Percentiles rank a stretch among this genome's conserved stretches.
phyloP scores from a whole-genome alignment of 2,888 invertebrate genomes.

The Nezara viridula region DNA sequence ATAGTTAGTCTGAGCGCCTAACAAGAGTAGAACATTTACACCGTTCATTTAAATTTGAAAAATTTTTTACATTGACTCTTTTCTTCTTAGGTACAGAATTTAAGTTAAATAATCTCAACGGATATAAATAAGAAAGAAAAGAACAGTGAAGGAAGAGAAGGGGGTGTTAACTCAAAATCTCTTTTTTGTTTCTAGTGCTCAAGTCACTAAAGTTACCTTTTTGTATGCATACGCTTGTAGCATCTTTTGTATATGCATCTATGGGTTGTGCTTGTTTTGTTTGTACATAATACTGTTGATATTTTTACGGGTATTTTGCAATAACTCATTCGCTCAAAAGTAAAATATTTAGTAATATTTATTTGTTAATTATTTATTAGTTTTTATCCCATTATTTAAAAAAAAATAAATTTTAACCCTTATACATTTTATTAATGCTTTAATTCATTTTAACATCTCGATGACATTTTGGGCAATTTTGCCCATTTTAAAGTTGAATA shows the following conservation, averaged over 20 bases:
- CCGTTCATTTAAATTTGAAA: too few relatives aligned
- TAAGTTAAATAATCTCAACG: not conserved
- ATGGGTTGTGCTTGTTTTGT: not conserved
- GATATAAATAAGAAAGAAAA: not conserved
- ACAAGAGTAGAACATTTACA: too few relatives aligned
- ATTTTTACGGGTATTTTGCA: not conserved
- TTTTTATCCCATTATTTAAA: not conserved
- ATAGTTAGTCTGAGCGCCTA: too few relatives aligned
- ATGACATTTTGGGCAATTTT: too few relatives aligned
- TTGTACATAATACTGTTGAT: not conserved
- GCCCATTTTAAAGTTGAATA: too few relatives aligned
- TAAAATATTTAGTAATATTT: not conserved
- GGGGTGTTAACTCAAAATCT: not conserved
- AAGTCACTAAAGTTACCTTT: not conserved
- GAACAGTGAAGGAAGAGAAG: not conserved
- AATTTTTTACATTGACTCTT: too few relatives aligned
- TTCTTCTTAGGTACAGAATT: too few relatives aligned
- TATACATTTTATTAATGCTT: too few relatives aligned
- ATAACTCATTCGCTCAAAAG: not conserved
- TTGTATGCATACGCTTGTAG: not conserved
- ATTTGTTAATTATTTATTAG: not conserved
- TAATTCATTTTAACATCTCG: too few relatives aligned
- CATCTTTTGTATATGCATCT: not conserved
- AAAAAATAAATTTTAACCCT: too few relatives aligned
- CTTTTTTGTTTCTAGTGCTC: not conserved